Base-by-base conservation (phyloP, 2,797 vertebrate genomes). In the Paramormyrops hopkinsi region DNA sequence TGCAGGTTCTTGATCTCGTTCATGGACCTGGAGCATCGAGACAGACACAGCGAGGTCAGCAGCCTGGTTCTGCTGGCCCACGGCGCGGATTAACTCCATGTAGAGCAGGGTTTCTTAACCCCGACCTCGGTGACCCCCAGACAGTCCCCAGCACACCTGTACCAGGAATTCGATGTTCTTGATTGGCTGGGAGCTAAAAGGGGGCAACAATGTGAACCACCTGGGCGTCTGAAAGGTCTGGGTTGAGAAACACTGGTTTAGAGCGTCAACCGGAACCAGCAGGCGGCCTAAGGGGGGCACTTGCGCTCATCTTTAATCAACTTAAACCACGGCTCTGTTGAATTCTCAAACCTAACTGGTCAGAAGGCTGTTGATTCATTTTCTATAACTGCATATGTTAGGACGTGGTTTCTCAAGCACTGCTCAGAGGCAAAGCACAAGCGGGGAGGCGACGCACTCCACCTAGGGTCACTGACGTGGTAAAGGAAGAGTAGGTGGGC, bases 1-100 rank as follows among this genome's bases (percentile, higher is more conserved):
- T 99, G 98, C 89, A 99, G 96, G 90, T 99, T 99, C 95, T 99
- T 99, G 17, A 99, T 96, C 96, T 99, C 97, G 4, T 98, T 99
- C 98, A 99, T 99, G 86, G 98, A 99, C 95, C 98, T 99, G 29
- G 0, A 87, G 73, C n/a, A 22, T 6, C 6, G 6, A 87, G 65
- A 46, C 41, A 29, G n/a, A 86, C 33, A 41, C 5, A 8, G 56
- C 3, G 9, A 37, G 12, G 46, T 37, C 12, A 50, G 44, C 37
- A 1, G 25, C 11, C 37, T 14, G 8, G 7, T 7, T 54, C 25
- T 65, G 12, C 12, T 51, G 29, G 73, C 37, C 14, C 4, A 79
- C 3, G 73, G 37, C 6, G 7, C 1, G 0, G 73, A 41, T 79
- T 79, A 76, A 44, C 4, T 69, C 22, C 3, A 29, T 0, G 22